Evolutionary conservation across 2,888 invertebrate genomes (phyloP).

Genomic region (Acanthacorydalis orientalis): DNA sequence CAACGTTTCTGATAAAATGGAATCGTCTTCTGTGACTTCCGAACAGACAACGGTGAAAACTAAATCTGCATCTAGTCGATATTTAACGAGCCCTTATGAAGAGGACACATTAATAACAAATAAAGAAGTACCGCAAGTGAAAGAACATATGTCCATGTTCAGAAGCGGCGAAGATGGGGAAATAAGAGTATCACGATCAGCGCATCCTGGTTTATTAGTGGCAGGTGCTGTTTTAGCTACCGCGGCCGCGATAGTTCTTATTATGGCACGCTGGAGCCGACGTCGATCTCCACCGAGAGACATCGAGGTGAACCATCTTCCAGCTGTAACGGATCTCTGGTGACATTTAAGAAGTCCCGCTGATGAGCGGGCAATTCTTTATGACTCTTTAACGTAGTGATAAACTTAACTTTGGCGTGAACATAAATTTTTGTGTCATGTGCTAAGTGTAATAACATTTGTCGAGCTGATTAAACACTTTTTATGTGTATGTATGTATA

Average conservation of each 20-base stretch:
- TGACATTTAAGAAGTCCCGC: conserved; percentile 42
- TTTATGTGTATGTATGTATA: background rate
- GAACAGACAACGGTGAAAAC: no score
- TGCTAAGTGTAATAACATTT: background rate
- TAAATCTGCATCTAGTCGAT: no score
- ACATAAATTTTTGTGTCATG: background rate
- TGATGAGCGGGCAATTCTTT: conserved; percentile 31
- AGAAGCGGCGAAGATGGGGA: conserved; percentile 10
- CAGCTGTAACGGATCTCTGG: conserved; percentile 50
- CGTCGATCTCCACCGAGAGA: conserved; percentile 20
- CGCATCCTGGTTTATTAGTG: conserved; percentile 39
- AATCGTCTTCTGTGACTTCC: no score
- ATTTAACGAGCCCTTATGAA: no score
- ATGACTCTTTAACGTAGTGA: conserved; percentile 35
- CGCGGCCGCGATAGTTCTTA: conserved; percentile 31
- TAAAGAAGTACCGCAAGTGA: background rate
- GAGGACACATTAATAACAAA: background rate
- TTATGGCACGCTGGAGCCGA: conserved; percentile 26
- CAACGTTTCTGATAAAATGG: no score
- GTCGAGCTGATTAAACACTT: background rate
- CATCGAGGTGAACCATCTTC: conserved; percentile 41
- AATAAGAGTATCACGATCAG: conserved; percentile 14
- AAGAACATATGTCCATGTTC: conserved; percentile 15
- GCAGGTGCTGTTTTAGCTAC: conserved; percentile 35
- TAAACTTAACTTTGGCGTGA: background rate